Base-by-base conservation (phyloP, 1,140 invertebrate genomes). In the Sinonovacula constricta region DNA sequence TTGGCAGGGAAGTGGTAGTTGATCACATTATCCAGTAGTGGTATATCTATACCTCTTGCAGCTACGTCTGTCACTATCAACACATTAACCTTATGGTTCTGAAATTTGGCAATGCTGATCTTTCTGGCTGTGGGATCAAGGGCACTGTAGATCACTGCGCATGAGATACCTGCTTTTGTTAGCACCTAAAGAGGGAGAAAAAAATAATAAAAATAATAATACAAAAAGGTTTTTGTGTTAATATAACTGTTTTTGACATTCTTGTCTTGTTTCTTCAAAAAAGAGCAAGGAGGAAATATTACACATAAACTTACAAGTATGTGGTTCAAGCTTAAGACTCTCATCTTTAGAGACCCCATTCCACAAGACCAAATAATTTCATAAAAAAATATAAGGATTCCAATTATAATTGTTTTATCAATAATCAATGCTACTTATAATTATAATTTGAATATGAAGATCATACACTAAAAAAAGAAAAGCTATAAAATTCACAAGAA, bases 1-100 rank as follows among this genome's bases (percentile, higher is more conserved):
- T 98, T 99, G 0, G 96, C 95, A 0, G 99, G 98, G 89, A 99
- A 99, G 92, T 99, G 95, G 85, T 95, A 97, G 91, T 99, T 99
- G 54, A 99, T 97, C 3, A 99, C 98, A 88, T 95, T 97, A 88
- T 99, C 98, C 70, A 99, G 91, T 76, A 96, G 93, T 0, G 99
- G 98, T 88, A 99, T 97, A 91, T 99, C 98, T 36, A 99, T 95
- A 75, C 99, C 99, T 88, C 99, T 92, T 0, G 99, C 98, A 2
- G 98, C 98, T 5, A 99, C 94, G 92, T 99, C 99, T 0, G 99
- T 99, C 0, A 99, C 98, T 15, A 99, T 91, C 3, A 99, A 90
- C 5, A 95, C 94, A 56, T 83, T 88, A 10, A 85, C 84, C 82
- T 91, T 89, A 65, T 89, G 91, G 10, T 93, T 94, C 68, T 94